Percentiles rank a stretch among this genome's conserved stretches.
Conservation (phyloP, 2,113 vertebrate genomes). For the Pseudolaguvia tuberculata region DNA sequence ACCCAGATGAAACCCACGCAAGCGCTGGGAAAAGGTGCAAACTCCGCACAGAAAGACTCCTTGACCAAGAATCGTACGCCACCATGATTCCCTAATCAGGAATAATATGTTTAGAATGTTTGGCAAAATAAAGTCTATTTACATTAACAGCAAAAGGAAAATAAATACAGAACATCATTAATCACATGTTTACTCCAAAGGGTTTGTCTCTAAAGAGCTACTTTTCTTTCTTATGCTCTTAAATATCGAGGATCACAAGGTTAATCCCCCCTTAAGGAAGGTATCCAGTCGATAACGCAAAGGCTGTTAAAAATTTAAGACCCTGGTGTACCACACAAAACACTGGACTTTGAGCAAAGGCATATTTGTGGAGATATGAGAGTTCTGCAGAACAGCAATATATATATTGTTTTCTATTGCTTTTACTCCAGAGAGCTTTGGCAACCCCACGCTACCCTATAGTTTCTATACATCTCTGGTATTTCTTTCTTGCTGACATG, state of each 20-base stretch:
- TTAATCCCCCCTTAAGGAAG: not conserved
- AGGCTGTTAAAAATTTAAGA: slow-evolving; percentile 6
- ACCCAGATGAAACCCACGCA: too few species aligned
- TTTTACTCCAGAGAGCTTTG: slow-evolving; percentile 18
- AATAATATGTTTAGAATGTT: too few species aligned
- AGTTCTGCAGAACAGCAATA: not conserved
- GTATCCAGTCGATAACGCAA: not conserved
- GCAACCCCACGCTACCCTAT: not conserved
- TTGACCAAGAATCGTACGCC: too few species aligned
- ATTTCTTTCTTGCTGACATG: not conserved
- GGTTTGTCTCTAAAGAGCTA: not conserved
- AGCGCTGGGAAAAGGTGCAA: too few species aligned
- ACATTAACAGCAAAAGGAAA: not conserved
- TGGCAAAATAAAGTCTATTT: not conserved
- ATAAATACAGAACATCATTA: not conserved
- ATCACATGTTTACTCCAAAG: not conserved
- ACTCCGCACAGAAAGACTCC: too few species aligned
- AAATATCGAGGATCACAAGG: not conserved
- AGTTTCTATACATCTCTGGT: not conserved
- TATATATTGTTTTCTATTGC: not conserved
- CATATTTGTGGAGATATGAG: not conserved
- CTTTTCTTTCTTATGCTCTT: not conserved
- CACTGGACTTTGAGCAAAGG: not conserved
- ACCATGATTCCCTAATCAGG: too few species aligned
- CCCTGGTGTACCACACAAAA: not conserved